Percentiles rank a stretch among this genome's conserved stretches.
These are phyloP conservation scores for Calonectris borealis DNA, from an alignment of 2,113 vertebrate species.

Conservation along the genomic window DNA sequence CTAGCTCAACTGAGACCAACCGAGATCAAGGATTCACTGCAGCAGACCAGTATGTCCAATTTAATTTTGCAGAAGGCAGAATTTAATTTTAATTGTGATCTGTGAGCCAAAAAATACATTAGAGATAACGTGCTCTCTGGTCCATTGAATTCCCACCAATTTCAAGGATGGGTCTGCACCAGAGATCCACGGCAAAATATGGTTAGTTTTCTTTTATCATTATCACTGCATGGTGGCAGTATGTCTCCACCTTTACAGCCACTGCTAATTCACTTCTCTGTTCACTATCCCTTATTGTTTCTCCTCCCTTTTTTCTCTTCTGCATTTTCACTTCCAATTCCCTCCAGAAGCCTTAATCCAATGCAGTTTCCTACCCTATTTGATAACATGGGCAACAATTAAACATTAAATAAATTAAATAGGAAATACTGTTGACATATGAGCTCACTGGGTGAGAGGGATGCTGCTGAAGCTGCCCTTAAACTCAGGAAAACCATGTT, in stretches of 20 bases:
- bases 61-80: constrained; percentile 53
- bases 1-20: not conserved
- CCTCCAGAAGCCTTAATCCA: not conserved
- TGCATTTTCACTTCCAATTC: not conserved
- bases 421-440: not conserved
- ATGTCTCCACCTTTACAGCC: not conserved
- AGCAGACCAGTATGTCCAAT: constrained; percentile 14
- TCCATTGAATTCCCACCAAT: constrained; percentile 38
- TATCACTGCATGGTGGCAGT: constrained; percentile 28
- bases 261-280: not conserved
- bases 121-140: not conserved
- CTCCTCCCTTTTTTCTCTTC: not conserved
- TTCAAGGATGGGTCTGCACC: constrained; percentile 49
- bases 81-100: constrained; percentile 60
- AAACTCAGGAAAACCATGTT: not conserved
- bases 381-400: not conserved
- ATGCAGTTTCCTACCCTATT: not conserved
- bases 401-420: not conserved
- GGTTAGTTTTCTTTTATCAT: not conserved
- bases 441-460: not conserved
- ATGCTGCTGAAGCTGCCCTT: not conserved
- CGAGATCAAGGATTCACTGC: not conserved
- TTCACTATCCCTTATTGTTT: not conserved
- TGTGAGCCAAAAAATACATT: constrained; percentile 54
- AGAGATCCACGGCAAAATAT: not conserved